A percentile compares a stretch with the other conserved stretches of the same genome.
Conservation (phyloP, 2,888 invertebrate species). For the Philhelius pedissequus region DNA sequence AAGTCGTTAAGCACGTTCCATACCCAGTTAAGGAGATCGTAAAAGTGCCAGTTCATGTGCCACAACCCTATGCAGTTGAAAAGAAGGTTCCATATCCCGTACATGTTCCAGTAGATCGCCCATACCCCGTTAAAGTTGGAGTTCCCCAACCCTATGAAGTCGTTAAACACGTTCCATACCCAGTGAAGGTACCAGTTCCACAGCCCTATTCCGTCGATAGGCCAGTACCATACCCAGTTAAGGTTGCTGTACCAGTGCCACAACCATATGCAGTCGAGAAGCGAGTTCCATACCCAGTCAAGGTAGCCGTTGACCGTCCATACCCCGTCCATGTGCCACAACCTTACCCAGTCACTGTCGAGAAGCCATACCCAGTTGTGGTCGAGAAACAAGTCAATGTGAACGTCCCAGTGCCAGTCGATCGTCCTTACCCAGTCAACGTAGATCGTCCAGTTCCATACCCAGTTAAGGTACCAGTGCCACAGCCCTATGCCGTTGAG, state of each 20-base stretch:
- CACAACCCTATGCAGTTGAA: conserved; percentile 82
- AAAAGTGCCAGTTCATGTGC: conserved; percentile 83
- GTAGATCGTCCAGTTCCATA: conserved; percentile 82
- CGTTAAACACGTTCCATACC: conserved; percentile 82
- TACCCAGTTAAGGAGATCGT: conserved; percentile 85
- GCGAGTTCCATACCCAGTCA: conserved; percentile 83
- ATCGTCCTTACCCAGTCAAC: conserved; percentile 84
- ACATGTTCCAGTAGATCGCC: conserved; percentile 83
- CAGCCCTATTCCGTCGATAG: conserved; percentile 80
- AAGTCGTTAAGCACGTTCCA: conserved; percentile 85
- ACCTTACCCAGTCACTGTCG: conserved; percentile 85
- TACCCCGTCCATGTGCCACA: conserved; percentile 85
- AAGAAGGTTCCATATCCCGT: conserved; percentile 82
- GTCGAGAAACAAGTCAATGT: conserved; percentile 82
- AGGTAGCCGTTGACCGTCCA: conserved; percentile 84
- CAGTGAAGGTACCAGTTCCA: conserved; percentile 80
- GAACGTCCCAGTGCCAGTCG: conserved; percentile 85
- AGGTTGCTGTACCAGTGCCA: conserved; percentile 82
- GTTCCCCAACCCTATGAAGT: conserved; percentile 84
- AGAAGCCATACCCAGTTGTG: conserved; percentile 81
- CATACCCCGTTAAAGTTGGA: conserved; percentile 84
- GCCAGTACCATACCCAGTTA: conserved; percentile 82
- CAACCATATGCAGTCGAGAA: conserved; percentile 81
- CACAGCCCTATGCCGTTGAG: conserved; percentile 85
- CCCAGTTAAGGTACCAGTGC: conserved; percentile 80